These are phyloP conservation scores for Columbina picui DNA, from an alignment of 2,113 vertebrate species.

Conservation along the genomic window DNA sequence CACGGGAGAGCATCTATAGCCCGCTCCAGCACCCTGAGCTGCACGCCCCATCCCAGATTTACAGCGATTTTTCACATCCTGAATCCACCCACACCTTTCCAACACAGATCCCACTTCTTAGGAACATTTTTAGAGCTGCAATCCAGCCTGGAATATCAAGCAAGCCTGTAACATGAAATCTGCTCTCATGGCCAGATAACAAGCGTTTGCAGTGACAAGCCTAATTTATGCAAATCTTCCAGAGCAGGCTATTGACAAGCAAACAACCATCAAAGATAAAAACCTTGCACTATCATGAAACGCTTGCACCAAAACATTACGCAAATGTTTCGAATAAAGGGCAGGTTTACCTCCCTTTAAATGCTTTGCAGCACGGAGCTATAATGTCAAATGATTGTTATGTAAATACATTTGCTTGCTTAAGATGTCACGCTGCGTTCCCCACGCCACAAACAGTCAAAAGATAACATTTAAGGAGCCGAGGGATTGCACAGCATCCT, in stretches of 20 bases:
- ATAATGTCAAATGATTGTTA: not conserved
- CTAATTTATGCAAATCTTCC: not conserved
- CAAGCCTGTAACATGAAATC: not conserved
- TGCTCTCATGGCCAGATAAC: not conserved
- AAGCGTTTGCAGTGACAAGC: not conserved
- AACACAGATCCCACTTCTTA: not conserved
- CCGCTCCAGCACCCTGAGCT: not conserved
- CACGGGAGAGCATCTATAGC: not conserved
- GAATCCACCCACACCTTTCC: constrained; percentile 29
- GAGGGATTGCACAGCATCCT: not conserved
- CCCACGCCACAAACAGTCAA: not conserved
- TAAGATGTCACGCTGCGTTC: not conserved
- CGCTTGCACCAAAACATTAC: not conserved
- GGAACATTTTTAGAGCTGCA: not conserved
- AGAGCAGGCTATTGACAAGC: not conserved
- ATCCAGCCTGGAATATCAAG: not conserved
- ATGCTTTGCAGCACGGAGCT: not conserved
- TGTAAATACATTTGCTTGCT: not conserved
- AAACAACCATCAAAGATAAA: not conserved
- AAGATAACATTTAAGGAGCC: not conserved
- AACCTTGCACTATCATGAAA: not conserved
- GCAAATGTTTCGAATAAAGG: not conserved
- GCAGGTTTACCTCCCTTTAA: not conserved
- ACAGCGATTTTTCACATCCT: not conserved
- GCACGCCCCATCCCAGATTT: not conserved